A percentile compares a stretch with the other conserved stretches of the same genome.
These are phyloP conservation scores for Phoxinus phoxinus DNA, from an alignment of 2,113 vertebrate genomes.

Conservation along the genomic window DNA sequence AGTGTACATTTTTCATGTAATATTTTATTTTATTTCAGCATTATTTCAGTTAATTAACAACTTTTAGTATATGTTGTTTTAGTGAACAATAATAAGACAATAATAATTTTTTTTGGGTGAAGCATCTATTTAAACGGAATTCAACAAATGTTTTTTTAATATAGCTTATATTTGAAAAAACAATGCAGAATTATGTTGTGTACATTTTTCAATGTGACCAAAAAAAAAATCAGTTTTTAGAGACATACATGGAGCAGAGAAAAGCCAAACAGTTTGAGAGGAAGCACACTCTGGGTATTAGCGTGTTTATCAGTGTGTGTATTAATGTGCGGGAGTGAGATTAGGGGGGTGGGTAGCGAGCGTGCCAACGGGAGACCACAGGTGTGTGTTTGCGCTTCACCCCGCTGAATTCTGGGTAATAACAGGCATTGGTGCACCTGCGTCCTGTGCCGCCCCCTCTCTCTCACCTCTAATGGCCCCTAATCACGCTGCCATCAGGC, in stretches of 20 bases:
- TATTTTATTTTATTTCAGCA: neutral
- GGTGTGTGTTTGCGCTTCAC: constrained; percentile 71
- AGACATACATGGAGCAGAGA: neutral
- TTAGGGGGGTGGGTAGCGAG: constrained; percentile 36
- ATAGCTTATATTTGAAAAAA: neutral
- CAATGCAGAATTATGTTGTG: neutral
- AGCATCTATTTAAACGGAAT: neutral
- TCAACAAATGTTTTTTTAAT: neutral
- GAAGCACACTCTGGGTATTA: constrained; percentile 48
- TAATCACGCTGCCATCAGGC: constrained; percentile 78
- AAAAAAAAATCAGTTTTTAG: neutral
- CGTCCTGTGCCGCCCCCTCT: constrained; percentile 64
- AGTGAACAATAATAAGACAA: neutral
- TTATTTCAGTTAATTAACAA: neutral
- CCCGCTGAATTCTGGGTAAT: constrained; percentile 77
- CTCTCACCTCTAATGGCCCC: constrained; percentile 81
- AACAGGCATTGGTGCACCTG: constrained; percentile 77
- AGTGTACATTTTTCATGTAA: neutral
- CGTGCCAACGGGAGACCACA: constrained; percentile 75
- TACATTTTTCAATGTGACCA: neutral
- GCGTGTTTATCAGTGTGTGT: constrained; percentile 57
- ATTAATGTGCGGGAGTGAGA: constrained; percentile 57
- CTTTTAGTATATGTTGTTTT: neutral
- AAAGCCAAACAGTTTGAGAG: constrained; percentile 2
- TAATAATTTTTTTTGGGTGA: too few species aligned